Conservation (phyloP, 2,888 invertebrate species). For the Melikaiella ostensackeni region DNA sequence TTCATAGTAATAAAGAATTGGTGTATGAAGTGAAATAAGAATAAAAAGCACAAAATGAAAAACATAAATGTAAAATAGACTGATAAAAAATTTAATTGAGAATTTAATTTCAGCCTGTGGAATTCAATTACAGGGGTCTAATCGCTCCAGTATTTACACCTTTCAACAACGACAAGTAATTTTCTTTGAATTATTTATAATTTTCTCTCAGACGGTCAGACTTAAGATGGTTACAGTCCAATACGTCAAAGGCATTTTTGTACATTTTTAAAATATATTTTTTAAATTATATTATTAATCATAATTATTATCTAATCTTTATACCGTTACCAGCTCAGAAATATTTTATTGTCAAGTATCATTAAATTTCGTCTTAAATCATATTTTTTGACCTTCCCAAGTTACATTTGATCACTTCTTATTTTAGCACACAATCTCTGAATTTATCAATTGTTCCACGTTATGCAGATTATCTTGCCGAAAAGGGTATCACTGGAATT, state of each 20-base stretch:
- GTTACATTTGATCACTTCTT: neutral
- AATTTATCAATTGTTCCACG: conserved; percentile 78
- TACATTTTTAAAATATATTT: too few relatives aligned
- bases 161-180: conserved; percentile 80
- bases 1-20: too few relatives aligned
- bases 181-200: neutral
- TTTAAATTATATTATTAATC: too few relatives aligned
- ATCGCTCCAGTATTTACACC: conserved; percentile 87
- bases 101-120: conserved; percentile 49
- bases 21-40: neutral
- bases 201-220: too few relatives aligned
- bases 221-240: too few relatives aligned
- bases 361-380: neutral
- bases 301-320: neutral
- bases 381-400: neutral
- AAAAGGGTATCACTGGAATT: conserved; percentile 82
- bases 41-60: neutral
- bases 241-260: too few relatives aligned
- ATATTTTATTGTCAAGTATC: neutral
- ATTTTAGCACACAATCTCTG: conserved; percentile 47
- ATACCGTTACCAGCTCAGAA: neutral
- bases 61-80: neutral
- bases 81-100: neutral
- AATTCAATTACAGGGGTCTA: conserved; percentile 80
- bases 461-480: conserved; percentile 83